These are phyloP conservation scores for Ctenodactylus gundi DNA, from an alignment of 2,113 vertebrate species.

Conservation along the genomic window DNA sequence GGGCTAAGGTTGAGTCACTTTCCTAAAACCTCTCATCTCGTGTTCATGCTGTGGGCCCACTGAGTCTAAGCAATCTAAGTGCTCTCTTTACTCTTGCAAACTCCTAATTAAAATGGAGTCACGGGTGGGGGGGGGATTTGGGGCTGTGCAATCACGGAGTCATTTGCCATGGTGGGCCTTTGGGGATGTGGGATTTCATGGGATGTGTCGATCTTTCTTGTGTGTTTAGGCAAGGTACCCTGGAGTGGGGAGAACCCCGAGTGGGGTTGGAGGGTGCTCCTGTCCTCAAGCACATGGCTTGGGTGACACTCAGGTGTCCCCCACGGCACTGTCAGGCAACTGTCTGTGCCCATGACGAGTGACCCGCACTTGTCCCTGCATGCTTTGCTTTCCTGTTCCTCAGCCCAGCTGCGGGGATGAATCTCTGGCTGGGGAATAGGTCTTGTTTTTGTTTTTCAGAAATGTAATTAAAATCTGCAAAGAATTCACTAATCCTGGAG, in stretches of 20 bases:
- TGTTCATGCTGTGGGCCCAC: neutral
- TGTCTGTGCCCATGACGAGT: rapidly evolving
- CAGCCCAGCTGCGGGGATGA: neutral
- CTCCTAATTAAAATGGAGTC: neutral
- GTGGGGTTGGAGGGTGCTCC: neutral
- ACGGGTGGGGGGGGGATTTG: neutral
- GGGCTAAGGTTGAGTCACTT: neutral
- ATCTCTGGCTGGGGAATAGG: neutral
- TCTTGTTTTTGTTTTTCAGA: conserved; percentile 40
- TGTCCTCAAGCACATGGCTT: neutral
- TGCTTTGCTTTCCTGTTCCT: neutral
- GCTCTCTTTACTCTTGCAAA: neutral
- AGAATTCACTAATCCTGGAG: neutral
- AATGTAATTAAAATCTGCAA: conserved; percentile 57
- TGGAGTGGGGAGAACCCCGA: no score
- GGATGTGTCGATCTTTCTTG: rapidly evolving
- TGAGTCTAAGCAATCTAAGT: neutral
- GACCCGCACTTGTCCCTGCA: no score
- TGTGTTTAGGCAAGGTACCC: neutral
- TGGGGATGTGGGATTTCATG: neutral
- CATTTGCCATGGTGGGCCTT: neutral
- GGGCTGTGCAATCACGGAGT: neutral
- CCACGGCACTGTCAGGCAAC: rapidly evolving
- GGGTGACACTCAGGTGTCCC: neutral
- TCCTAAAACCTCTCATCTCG: neutral